phyloP scores from a whole-genome alignment of 2,888 invertebrate genomes.

The Gisinianus flammeolus region DNA sequence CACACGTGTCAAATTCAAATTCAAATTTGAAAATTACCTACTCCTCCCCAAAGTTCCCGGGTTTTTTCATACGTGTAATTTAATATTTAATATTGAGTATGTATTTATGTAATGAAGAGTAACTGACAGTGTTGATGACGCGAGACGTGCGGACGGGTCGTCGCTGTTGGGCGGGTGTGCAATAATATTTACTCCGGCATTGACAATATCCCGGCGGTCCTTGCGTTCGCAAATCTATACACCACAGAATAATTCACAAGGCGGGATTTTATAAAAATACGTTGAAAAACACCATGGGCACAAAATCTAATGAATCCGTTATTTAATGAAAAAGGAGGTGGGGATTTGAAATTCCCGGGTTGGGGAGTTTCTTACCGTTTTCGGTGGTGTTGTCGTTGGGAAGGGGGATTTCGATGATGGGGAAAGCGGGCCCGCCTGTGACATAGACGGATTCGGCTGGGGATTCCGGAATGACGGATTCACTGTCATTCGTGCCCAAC shows the following conservation, averaged over 20 bases:
- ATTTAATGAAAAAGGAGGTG: background rate
- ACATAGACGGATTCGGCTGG: background rate
- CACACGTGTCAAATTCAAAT: background rate
- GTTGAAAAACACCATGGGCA: background rate
- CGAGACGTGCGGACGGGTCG: constrained; percentile 37
- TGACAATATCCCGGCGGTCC: constrained; percentile 56
- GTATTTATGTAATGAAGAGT: background rate
- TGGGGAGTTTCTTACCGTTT: too few relatives aligned
- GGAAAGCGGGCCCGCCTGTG: background rate
- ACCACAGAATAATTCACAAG: too few relatives aligned
- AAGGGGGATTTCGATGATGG: background rate
- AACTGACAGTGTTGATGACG: constrained; percentile 55
- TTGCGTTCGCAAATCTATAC: constrained; percentile 46
- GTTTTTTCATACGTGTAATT: too few relatives aligned
- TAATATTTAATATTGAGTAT: background rate
- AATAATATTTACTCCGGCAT: constrained; percentile 53
- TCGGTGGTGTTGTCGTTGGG: background rate
- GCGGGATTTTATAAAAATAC: too few relatives aligned
- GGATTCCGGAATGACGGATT: constrained; percentile 7
- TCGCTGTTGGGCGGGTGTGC: constrained; percentile 48
- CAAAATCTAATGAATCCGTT: background rate
- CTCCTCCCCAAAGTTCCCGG: background rate
- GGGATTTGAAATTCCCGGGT: background rate
- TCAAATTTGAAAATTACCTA: background rate
- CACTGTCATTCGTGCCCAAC: constrained; percentile 15